Evolutionary conservation across 1,140 invertebrate genomes (phyloP).

Genomic region (Macrotrachela quadricornifera): DNA sequence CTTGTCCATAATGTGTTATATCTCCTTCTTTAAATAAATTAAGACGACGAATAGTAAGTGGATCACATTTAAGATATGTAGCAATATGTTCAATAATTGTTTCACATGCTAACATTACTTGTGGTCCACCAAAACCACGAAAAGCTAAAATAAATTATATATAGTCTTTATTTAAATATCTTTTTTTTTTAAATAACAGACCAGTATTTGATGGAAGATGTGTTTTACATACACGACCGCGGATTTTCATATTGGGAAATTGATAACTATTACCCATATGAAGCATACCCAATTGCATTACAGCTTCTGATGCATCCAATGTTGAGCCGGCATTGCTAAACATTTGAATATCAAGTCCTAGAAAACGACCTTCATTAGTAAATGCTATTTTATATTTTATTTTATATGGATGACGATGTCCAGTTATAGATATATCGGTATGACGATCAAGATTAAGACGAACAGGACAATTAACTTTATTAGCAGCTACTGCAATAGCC

Average conservation of each 20-base stretch:
- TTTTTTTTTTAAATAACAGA: background rate
- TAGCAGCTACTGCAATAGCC: no score
- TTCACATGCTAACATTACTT: constrained; percentile 22
- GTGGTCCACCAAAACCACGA: constrained; percentile 29
- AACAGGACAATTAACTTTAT: constrained; percentile 44
- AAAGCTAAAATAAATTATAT: constrained; percentile 10
- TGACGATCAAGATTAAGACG: constrained; percentile 70
- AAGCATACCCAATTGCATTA: constrained; percentile 52
- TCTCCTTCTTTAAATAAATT: constrained; percentile 65
- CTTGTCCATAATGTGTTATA: constrained; percentile 54
- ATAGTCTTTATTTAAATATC: background rate
- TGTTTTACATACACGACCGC: constrained; percentile 23
- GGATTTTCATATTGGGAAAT: constrained; percentile 18
- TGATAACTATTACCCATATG: constrained; percentile 36
- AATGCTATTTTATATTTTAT: constrained; percentile 49
- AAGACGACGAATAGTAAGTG: constrained; percentile 36
- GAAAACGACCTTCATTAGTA: background rate
- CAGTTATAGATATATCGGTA: constrained; percentile 72
- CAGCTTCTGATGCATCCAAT: constrained; percentile 54
- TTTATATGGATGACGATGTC: constrained; percentile 65
- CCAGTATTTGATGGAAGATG: constrained; percentile 31
- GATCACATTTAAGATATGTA: constrained; percentile 10
- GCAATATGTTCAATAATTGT: constrained; percentile 20
- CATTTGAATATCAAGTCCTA: constrained; percentile 41
- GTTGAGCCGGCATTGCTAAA: constrained; percentile 65